Evolutionary conservation across 1,140 invertebrate species (phyloP).

Genomic region (Kradibia gibbosae): DNA sequence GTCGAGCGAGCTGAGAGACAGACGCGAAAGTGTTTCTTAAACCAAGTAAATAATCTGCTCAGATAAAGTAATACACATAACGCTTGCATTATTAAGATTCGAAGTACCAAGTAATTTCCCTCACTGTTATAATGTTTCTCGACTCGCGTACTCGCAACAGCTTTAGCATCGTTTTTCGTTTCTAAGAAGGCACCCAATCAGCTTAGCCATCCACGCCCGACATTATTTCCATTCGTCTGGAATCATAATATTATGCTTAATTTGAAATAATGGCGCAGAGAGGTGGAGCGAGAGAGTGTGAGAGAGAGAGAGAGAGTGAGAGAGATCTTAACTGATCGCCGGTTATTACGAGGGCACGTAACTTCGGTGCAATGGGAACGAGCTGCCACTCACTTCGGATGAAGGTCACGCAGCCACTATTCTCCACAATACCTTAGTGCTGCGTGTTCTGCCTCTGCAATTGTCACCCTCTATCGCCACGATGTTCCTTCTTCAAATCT

Average conservation of each 20-base stretch:
- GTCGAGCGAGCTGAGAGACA: too few relatives aligned
- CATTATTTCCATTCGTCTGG: not conserved
- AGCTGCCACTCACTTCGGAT: not conserved
- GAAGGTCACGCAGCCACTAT: not conserved
- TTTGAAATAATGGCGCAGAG: not conserved
- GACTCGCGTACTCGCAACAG: too few relatives aligned
- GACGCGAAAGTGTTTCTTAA: too few relatives aligned
- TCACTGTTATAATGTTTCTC: too few relatives aligned
- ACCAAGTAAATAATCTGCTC: too few relatives aligned
- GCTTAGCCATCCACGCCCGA: not conserved
- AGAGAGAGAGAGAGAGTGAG: too few relatives aligned
- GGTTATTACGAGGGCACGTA: not conserved
- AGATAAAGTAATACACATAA: too few relatives aligned
- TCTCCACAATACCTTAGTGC: not conserved
- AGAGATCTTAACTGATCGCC: not conserved
- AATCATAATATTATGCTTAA: not conserved
- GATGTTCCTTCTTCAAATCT: not conserved
- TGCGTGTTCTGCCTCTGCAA: not conserved
- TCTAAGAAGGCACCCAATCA: not conserved
- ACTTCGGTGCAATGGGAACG: not conserved
- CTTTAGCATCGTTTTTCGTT: not conserved
- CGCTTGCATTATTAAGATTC: too few relatives aligned
- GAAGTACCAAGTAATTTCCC: too few relatives aligned
- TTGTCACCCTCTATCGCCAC: not conserved
- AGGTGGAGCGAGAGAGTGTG: not conserved